Evolutionary conservation across 2,113 vertebrate genomes (phyloP), one percentile per base, ranked within the genome.

Genomic region (Catharus bicknelli): DNA sequence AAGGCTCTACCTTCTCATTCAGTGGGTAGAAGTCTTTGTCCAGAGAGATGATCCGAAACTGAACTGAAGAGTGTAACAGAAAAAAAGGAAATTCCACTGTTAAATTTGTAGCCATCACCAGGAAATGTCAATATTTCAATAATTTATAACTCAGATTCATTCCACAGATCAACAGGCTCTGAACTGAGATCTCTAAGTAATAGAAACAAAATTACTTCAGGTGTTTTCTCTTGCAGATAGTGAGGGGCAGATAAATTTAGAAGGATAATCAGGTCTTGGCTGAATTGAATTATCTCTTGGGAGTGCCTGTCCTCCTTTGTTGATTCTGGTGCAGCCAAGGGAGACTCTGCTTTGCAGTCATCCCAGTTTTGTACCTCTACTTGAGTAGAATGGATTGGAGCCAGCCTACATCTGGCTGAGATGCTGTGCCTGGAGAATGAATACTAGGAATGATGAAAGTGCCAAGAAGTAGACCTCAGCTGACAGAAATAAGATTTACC

Each of bases 11-110:
- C 97, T 96, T 84, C 58, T 98, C 96, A 69, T 96, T 95, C 80
- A 96, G 32, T 0, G 97, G 96, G 42, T 79, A 91, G 93, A 98
- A 98, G 34, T 94, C 90, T 77, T 96, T 97, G 84, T 98, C 94
- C 97, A 98, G 38, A 10, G 96, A 94, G 57, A 97, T 32, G 38
- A 98, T 83, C 79, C 97, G 97, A 88, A 97, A 97, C 13, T 96
- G 92, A 77, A 98, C 97, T 98, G 83, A 75, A 78, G 40, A 38
- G 21, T 66, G 36, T 8, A 64, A 94, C 0, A 55, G 61, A 84
- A 83, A 54, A 83, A 54, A 83, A 91, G 30, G 25, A 86, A 90
- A 90, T 83, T 63, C 23, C 68, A 40, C 23, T 15, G 40, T 97
- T 94, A 92, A 36, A 42, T 77, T 73, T 54, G 25, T 51, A 86